A percentile compares a stretch with the other conserved stretches of the same genome.
Conservation (phyloP, 1,140 invertebrate species). For the Ladona fulva region DNA sequence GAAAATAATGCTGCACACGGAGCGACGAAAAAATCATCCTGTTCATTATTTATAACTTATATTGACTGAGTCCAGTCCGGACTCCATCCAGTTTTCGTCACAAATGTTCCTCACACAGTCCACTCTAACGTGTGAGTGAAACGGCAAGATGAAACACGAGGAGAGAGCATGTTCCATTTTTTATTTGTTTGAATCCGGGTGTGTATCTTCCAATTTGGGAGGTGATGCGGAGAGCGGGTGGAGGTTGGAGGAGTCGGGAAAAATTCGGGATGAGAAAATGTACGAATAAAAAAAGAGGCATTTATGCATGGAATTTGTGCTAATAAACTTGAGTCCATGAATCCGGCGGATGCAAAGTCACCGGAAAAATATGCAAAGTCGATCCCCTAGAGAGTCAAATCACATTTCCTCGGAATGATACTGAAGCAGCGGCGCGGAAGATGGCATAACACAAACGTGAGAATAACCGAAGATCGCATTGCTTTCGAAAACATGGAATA, state of each 20-base stretch:
- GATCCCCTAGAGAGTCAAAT: neutral
- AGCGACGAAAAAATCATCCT: too few species aligned
- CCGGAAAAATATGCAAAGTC: constrained; percentile 9
- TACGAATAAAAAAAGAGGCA: neutral
- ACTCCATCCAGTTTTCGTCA: too few species aligned
- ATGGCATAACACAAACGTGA: neutral
- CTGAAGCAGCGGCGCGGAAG: neutral
- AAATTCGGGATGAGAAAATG: neutral
- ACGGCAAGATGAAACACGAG: too few species aligned
- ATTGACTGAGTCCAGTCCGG: too few species aligned
- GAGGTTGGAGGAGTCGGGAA: neutral
- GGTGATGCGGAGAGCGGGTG: neutral
- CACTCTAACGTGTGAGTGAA: too few species aligned
- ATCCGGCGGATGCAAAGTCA: neutral
- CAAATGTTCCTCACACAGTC: too few species aligned
- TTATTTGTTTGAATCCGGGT: too few species aligned
- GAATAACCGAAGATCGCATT: too few species aligned
- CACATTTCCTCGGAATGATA: neutral
- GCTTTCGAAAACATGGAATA: too few species aligned
- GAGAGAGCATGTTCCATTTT: too few species aligned
- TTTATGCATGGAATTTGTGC: constrained; percentile 1
- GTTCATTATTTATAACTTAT: too few species aligned
- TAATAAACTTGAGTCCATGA: neutral
- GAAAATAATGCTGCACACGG: too few species aligned
- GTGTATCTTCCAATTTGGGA: neutral